Evolutionary conservation across 2,888 invertebrate genomes (phyloP).

Genomic region (Philopedon plagiatum): DNA sequence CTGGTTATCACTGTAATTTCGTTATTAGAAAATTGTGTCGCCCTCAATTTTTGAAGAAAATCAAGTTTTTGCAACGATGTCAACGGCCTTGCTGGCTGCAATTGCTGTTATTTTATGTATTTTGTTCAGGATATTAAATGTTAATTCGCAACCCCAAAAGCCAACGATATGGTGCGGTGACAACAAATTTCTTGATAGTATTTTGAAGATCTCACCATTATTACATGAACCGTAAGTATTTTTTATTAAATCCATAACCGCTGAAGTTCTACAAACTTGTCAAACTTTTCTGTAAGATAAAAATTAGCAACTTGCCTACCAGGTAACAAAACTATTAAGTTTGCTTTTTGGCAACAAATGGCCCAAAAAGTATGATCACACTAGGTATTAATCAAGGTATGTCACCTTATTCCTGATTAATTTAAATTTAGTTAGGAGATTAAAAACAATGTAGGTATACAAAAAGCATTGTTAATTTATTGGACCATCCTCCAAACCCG

Average conservation of each 20-base stretch:
- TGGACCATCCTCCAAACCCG: too few species aligned
- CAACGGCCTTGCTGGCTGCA: slow-evolving; percentile 84
- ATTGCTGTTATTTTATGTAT: slow-evolving; percentile 87
- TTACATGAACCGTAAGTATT: slow-evolving; percentile 86
- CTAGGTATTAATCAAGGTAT: too few species aligned
- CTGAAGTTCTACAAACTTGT: background rate
- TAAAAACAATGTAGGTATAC: too few species aligned
- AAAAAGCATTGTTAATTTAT: too few species aligned
- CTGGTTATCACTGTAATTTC: slow-evolving; percentile 7
- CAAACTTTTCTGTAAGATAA: too few species aligned
- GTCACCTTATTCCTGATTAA: too few species aligned
- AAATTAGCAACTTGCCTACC: too few species aligned
- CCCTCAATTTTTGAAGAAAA: slow-evolving; percentile 5
- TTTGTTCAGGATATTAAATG: slow-evolving; percentile 87
- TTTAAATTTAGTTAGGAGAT: too few species aligned
- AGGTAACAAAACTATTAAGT: too few species aligned
- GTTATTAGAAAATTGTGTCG: slow-evolving; percentile 19
- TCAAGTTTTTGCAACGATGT: slow-evolving; percentile 71
- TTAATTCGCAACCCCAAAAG: slow-evolving; percentile 85
- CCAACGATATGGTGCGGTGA: slow-evolving; percentile 85
- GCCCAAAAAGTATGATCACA: too few species aligned
- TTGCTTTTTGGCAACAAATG: too few species aligned
- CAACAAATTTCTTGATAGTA: slow-evolving; percentile 81
- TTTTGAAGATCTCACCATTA: slow-evolving; percentile 84
- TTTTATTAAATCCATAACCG: slow-evolving; percentile 1